A percentile compares a stretch with the other conserved stretches of the same genome.
phyloP scores from a whole-genome alignment of 2,113 vertebrate species.

The Struthidea cinerea region DNA sequence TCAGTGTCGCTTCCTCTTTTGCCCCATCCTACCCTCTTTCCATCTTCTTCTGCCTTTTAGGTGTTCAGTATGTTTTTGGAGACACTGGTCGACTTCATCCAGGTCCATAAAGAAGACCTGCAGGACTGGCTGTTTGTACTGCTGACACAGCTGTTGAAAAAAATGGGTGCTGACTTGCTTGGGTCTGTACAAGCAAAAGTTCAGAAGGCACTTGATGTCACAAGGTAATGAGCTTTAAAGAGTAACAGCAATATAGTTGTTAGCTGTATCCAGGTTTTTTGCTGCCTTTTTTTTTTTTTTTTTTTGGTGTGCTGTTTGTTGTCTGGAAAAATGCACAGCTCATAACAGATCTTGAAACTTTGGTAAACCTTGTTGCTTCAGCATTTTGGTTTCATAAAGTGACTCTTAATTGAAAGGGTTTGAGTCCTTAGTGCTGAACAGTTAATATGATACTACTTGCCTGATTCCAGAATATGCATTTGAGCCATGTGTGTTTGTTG shows the following conservation, averaged over 20 bases:
- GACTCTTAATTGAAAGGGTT: not conserved
- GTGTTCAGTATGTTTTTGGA: constrained; percentile 99
- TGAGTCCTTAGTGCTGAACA: not conserved
- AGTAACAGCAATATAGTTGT: not conserved
- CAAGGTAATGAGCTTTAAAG: constrained; percentile 76
- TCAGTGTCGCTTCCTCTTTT: constrained; percentile 70
- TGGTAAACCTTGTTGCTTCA: not conserved
- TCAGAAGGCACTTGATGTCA: constrained; percentile 93
- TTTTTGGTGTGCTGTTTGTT: not conserved
- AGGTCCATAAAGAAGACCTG: constrained; percentile 93
- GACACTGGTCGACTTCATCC: constrained; percentile 94
- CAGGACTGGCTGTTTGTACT: constrained; percentile 96
- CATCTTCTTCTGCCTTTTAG: constrained; percentile 71
- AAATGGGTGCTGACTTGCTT: constrained; percentile 97
- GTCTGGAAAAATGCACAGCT: not conserved
- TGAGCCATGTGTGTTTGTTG: not conserved
- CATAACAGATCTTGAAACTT: not conserved
- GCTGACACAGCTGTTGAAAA: constrained; percentile 93
- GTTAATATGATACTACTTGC: not conserved
- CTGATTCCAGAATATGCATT: not conserved
- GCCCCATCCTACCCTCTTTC: constrained; percentile 31
- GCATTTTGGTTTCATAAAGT: not conserved
- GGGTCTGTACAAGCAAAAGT: constrained; percentile 98
- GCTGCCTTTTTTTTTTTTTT: not conserved
- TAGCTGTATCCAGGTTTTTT: not conserved